A percentile compares a stretch with the other conserved stretches of the same genome.
These are phyloP conservation scores for Todiramphus saurophagus DNA, from an alignment of 2,113 vertebrate genomes.

Conservation along the genomic window DNA sequence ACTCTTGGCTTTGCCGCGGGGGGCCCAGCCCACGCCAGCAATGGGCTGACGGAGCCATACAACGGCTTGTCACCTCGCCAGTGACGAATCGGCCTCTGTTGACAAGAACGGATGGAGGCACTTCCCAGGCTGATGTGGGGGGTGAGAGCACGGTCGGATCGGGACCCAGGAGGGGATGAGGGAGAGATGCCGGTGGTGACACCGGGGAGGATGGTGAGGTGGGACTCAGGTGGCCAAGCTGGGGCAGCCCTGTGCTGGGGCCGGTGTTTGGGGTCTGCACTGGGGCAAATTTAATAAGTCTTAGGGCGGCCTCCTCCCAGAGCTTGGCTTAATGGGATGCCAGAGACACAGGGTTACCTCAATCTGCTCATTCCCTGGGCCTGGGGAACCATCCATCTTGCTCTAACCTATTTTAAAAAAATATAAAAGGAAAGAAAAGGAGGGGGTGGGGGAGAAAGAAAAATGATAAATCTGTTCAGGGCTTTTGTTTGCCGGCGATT, in stretches of 20 bases:
- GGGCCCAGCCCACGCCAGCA: not conserved
- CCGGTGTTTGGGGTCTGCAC: not conserved
- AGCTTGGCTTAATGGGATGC: constrained; percentile 53
- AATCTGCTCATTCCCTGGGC: constrained; percentile 21
- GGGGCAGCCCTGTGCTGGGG: not conserved
- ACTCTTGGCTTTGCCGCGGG: constrained; percentile 24
- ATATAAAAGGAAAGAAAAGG: constrained; percentile 69
- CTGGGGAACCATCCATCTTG: constrained; percentile 65
- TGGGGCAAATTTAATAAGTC: not conserved
- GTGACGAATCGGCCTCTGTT: constrained; percentile 33
- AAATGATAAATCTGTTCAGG: constrained; percentile 53
- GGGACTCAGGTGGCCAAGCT: not conserved
- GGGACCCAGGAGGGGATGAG: not conserved
- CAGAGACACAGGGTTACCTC: constrained; percentile 10
- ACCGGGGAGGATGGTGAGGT: not conserved
- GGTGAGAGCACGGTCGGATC: accelerated
- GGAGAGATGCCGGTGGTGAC: not conserved
- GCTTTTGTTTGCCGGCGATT: constrained; percentile 58
- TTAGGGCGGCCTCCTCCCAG: not conserved
- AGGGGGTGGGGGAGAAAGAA: constrained; percentile 50
- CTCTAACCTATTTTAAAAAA: constrained; percentile 62
- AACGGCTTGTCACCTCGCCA: constrained; percentile 29
- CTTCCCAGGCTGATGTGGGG: not conserved
- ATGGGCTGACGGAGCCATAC: constrained; percentile 46
- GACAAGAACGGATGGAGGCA: constrained; percentile 38